Evolutionary conservation across 2,888 invertebrate species (phyloP).

Genomic region (Perithous albicinctus): DNA sequence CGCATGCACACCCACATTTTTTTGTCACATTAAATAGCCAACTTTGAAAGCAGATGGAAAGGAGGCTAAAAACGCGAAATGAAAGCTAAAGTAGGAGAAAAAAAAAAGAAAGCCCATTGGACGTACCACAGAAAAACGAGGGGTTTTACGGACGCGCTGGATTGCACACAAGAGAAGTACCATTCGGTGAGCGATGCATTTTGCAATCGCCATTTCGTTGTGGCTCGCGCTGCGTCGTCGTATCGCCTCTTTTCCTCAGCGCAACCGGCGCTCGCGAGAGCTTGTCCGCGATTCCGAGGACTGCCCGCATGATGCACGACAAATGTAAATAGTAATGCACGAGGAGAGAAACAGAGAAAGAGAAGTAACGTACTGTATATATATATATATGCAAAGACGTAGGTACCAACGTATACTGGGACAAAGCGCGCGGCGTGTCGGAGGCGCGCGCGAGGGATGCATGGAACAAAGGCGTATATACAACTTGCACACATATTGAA

Average conservation of each 20-base stretch:
- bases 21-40: constrained; percentile 7
- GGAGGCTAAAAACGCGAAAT: constrained; percentile 3
- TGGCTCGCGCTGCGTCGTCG: constrained; percentile 45
- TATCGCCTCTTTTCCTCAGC: background rate
- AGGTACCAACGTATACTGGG: constrained; percentile 28
- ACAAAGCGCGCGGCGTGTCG: constrained; percentile 69
- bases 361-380: background rate
- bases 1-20: background rate
- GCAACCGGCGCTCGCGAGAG: background rate
- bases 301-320: constrained; percentile 66
- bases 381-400: constrained; percentile 3
- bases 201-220: constrained; percentile 71
- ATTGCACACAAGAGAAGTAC: background rate
- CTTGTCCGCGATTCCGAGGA: constrained; percentile 25
- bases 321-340: constrained; percentile 73
- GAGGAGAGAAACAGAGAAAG: no score
- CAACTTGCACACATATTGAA: constrained; percentile 20
- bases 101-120: background rate
- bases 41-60: constrained; percentile 8
- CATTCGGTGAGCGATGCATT: constrained; percentile 41
- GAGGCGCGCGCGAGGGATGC: constrained; percentile 70
- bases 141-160: background rate
- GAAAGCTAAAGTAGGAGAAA: constrained; percentile 9
- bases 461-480: constrained; percentile 35
- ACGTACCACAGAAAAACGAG: background rate